phyloP scores from a whole-genome alignment of 2,113 vertebrate genomes.

The Actinemys pallida region DNA sequence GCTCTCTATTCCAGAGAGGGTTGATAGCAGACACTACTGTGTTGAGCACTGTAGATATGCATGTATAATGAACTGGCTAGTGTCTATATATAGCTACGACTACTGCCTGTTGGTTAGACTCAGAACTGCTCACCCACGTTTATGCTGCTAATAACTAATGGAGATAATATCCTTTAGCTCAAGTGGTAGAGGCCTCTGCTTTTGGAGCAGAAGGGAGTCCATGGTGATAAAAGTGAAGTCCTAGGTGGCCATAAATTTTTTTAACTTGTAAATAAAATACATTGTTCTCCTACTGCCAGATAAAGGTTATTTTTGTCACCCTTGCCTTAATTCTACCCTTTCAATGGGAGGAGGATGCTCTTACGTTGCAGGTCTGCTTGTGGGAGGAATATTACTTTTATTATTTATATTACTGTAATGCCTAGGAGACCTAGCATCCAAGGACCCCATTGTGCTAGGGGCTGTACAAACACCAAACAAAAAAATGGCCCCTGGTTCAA shows the following conservation, averaged over 20 bases:
- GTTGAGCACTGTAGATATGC: background rate
- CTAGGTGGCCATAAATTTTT: background rate
- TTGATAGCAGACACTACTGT: background rate
- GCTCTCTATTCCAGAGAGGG: background rate
- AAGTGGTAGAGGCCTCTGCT: background rate
- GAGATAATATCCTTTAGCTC: background rate
- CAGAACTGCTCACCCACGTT: background rate
- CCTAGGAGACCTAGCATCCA: too few relatives aligned
- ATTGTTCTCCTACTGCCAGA: too few relatives aligned
- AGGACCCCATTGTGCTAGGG: background rate
- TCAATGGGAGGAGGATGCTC: too few relatives aligned
- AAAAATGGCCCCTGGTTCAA: background rate
- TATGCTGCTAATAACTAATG: background rate
- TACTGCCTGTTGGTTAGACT: background rate
- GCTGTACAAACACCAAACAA: background rate
- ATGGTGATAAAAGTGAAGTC: background rate
- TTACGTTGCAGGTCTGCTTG: too few relatives aligned
- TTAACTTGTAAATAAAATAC: background rate
- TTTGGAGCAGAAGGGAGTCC: background rate
- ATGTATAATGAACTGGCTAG: background rate
- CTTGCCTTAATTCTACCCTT: too few relatives aligned
- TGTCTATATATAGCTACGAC: rapidly evolving
- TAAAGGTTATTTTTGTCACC: too few relatives aligned
- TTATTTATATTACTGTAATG: too few relatives aligned
- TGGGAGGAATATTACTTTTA: too few relatives aligned